Evolutionary conservation across 2,113 vertebrate species (phyloP).

Genomic region (Saccopteryx leptura): DNA sequence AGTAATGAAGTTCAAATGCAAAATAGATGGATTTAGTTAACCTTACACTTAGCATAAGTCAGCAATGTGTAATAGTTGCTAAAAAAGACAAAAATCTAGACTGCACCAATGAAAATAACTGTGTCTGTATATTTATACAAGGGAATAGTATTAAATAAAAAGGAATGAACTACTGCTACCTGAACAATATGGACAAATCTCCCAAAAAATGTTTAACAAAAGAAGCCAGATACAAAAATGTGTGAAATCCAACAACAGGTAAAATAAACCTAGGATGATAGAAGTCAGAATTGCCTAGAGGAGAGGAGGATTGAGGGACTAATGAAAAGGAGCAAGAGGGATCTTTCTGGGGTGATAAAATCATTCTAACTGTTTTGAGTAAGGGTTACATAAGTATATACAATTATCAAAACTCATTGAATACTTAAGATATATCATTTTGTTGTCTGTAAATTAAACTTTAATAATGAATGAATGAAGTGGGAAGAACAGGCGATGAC

Average conservation of each 20-base stretch:
- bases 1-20: neutral
- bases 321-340: neutral
- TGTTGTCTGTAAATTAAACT: neutral
- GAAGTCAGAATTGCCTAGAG: neutral
- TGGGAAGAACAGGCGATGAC: neutral
- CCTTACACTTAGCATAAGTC: neutral
- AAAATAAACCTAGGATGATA: neutral
- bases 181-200: too few relatives aligned
- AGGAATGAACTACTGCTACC: too few relatives aligned
- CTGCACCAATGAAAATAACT: neutral
- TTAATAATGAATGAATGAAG: neutral
- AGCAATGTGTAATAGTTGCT: neutral
- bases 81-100: slow-evolving; percentile 44
- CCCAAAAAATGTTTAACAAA: too few relatives aligned
- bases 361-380: neutral
- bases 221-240: neutral
- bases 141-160: too few relatives aligned
- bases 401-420: neutral
- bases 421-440: neutral
- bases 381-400: neutral
- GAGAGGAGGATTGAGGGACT: neutral
- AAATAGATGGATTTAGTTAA: neutral
- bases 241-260: neutral
- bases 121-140: neutral
- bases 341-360: neutral